phyloP scores from a whole-genome alignment of 2,888 invertebrate genomes.

The Plagodis dolabraria region DNA sequence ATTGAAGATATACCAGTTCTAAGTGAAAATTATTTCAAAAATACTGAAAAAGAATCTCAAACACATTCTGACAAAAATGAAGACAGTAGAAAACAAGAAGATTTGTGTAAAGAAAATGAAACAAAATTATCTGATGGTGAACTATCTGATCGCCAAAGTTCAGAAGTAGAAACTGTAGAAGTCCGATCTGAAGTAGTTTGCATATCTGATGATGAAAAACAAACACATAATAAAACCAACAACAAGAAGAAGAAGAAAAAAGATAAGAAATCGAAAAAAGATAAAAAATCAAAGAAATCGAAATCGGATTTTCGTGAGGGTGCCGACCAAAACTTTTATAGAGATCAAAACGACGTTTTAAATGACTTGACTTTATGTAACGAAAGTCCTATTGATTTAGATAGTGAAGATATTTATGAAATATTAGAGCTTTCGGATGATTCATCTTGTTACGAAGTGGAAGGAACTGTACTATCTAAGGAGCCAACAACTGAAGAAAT shows the following conservation, averaged over 20 bases:
- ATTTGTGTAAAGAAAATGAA: conserved; percentile 8
- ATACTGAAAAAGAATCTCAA: conserved; percentile 5
- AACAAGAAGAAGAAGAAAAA: conserved; percentile 71
- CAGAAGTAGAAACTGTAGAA: conserved; percentile 66
- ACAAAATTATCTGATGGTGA: conserved; percentile 43
- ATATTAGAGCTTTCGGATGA: conserved; percentile 72
- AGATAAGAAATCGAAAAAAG: conserved; percentile 69
- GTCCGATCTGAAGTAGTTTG: conserved; percentile 78
- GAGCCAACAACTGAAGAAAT: conserved; percentile 77
- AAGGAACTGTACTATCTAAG: conserved; percentile 69
- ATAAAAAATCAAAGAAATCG: conserved; percentile 58
- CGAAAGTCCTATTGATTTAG: conserved; percentile 20
- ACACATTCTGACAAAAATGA: conserved; percentile 2
- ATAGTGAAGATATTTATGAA: conserved; percentile 48
- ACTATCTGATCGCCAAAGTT: conserved; percentile 63
- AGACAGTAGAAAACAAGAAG: background rate
- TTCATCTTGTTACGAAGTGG: conserved; percentile 68
- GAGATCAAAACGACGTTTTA: conserved; percentile 35
- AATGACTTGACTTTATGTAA: conserved; percentile 1
- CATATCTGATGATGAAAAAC: conserved; percentile 75
- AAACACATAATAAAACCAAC: conserved; percentile 45
- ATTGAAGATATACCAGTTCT: conserved; percentile 35
- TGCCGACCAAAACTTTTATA: conserved; percentile 66
- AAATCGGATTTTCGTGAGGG: conserved; percentile 69
- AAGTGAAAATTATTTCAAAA: conserved; percentile 4